These are phyloP conservation scores for Rhineura floridana DNA, from an alignment of 2,113 vertebrate species.

Conservation along the genomic window DNA sequence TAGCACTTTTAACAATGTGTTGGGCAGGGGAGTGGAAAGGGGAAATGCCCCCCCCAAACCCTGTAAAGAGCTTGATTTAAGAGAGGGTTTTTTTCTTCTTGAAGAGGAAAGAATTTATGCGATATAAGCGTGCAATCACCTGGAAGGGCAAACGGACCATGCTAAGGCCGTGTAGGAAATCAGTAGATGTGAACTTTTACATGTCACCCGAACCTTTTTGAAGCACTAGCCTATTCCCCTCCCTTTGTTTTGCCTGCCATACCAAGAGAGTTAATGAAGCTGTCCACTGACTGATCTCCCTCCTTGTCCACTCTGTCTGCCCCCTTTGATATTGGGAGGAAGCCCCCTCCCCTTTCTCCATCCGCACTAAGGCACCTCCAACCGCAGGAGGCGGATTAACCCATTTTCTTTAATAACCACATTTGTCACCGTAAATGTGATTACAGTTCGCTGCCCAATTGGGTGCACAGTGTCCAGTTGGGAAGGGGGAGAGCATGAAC, in stretches of 20 bases:
- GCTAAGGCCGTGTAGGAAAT: not conserved
- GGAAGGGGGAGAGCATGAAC: not conserved
- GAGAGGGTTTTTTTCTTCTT: not conserved
- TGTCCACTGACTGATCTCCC: not conserved
- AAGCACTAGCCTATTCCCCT: not conserved
- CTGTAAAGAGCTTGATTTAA: not conserved
- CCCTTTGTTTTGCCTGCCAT: not conserved
- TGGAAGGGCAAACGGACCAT: not conserved
- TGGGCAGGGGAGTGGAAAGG: not conserved
- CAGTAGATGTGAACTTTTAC: not conserved
- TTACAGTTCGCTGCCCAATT: conserved; percentile 33
- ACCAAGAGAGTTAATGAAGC: conserved; percentile 15
- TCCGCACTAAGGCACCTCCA: conserved; percentile 57
- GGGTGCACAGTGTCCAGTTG: conserved; percentile 15
- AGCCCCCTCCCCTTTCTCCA: not conserved
- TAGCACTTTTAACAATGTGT: not conserved
- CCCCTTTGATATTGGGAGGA: conserved; percentile 19
- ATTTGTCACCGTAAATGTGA: conserved; percentile 68
- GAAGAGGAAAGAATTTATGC: not conserved
- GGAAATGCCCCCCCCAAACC: not conserved
- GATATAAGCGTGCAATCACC: not conserved
- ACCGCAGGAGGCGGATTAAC: conserved; percentile 67
- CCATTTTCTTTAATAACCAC: conserved; percentile 73
- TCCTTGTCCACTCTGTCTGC: not conserved
- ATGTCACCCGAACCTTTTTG: not conserved